These are phyloP conservation scores for Athalia rosae DNA, from an alignment of 2,888 invertebrate species.

Conservation along the genomic window DNA sequence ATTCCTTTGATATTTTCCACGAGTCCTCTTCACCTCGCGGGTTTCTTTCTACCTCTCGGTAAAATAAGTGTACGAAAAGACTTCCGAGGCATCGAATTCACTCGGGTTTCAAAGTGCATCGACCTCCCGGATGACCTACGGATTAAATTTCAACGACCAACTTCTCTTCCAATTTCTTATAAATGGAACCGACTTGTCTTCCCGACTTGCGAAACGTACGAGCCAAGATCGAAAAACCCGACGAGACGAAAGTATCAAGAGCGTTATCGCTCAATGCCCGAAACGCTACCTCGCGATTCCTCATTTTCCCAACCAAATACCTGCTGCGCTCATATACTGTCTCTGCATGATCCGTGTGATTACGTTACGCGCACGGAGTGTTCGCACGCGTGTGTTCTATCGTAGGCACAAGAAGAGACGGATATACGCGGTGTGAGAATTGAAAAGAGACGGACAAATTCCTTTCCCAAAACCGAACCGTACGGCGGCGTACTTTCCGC, in stretches of 20 bases:
- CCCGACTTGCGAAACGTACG: no score
- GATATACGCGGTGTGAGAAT: neutral
- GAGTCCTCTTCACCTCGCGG: neutral
- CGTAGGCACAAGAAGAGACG: no score
- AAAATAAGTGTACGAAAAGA: neutral
- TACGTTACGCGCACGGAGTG: no score
- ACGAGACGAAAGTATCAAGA: no score
- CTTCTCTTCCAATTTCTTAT: neutral
- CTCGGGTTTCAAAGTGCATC: neutral
- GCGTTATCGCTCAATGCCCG: no score
- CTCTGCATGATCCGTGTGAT: no score
- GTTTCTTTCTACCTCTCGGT: neutral
- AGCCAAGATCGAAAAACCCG: no score
- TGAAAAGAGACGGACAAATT: slow-evolving; percentile 6
- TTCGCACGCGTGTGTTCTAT: no score
- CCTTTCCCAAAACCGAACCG: slow-evolving; percentile 32
- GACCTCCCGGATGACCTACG: neutral
- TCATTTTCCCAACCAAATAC: no score
- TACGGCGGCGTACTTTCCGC: neutral
- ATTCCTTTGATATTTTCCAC: neutral
- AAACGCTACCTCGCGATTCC: no score
- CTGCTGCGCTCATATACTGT: no score
- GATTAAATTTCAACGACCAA: neutral
- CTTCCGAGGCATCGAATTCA: neutral
- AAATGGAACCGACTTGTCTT: neutral